Conservation (phyloP, 2,113 vertebrate genomes). For the Atlantisia rogersi region DNA sequence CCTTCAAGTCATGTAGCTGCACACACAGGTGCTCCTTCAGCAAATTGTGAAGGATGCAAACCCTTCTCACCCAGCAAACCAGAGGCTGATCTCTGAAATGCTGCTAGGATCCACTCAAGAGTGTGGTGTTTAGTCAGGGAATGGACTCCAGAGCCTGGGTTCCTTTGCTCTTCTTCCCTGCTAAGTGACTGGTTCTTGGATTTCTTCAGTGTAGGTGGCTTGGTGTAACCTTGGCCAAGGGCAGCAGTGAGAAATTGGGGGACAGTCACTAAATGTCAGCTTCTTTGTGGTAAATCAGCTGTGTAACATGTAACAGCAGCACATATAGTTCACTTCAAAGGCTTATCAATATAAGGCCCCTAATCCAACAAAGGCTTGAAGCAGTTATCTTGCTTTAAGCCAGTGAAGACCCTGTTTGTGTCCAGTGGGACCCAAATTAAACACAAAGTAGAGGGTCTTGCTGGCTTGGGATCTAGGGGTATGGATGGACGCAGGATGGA, state of each 20-base stretch:
- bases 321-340: neutral
- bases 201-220: neutral
- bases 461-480: neutral
- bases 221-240: neutral
- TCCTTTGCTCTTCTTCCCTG: neutral
- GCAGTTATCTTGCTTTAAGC: neutral
- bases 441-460: neutral
- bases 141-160: neutral
- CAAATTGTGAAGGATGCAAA: neutral
- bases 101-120: neutral
- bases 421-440: neutral
- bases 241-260: neutral
- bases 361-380: neutral
- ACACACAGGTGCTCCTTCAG: neutral
- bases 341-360: neutral
- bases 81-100: neutral
- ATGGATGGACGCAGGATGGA: rapidly evolving
- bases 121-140: neutral
- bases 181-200: neutral
- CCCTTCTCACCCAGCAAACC: neutral
- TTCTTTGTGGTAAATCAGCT: neutral
- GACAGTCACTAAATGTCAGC: neutral
- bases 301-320: neutral
- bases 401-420: neutral
- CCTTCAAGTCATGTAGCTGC: neutral